Evolutionary conservation across 2,113 vertebrate genomes (phyloP).

Genomic region (Chaetodon auriga): DNA sequence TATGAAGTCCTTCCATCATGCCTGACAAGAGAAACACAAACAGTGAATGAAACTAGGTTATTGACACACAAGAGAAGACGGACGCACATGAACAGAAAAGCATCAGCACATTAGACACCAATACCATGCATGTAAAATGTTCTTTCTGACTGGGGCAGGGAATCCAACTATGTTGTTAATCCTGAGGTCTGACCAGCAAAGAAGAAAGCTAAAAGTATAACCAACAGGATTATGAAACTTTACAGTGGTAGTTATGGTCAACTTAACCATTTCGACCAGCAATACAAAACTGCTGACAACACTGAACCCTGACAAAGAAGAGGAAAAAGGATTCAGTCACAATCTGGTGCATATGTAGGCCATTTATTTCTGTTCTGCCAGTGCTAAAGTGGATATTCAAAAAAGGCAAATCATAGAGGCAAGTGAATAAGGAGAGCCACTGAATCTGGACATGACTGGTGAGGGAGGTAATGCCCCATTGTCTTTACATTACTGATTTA

Average conservation of each 20-base stretch:
- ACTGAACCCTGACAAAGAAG: background rate
- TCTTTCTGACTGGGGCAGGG: background rate
- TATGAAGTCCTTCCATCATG: conserved; percentile 98
- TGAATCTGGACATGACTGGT: background rate
- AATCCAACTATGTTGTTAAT: background rate
- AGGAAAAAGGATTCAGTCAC: background rate
- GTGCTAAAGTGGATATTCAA: background rate
- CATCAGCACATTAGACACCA: background rate
- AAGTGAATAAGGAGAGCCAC: background rate
- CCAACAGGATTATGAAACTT: background rate
- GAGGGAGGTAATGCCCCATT: background rate
- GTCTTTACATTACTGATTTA: background rate
- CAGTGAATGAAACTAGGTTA: conserved; percentile 18
- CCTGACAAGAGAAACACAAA: conserved; percentile 79
- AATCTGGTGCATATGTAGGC: background rate
- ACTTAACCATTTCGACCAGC: background rate
- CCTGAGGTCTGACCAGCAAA: background rate
- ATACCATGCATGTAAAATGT: background rate
- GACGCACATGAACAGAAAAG: background rate
- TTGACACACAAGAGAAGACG: background rate
- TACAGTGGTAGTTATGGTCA: background rate
- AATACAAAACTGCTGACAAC: no score
- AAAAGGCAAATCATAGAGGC: background rate
- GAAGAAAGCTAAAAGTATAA: background rate
- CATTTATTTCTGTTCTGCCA: background rate